Percentiles rank a stretch among this genome's conserved stretches.
Evolutionary conservation across 2,797 vertebrate genomes (phyloP).

Genomic region (Scolopax rusticola): DNA sequence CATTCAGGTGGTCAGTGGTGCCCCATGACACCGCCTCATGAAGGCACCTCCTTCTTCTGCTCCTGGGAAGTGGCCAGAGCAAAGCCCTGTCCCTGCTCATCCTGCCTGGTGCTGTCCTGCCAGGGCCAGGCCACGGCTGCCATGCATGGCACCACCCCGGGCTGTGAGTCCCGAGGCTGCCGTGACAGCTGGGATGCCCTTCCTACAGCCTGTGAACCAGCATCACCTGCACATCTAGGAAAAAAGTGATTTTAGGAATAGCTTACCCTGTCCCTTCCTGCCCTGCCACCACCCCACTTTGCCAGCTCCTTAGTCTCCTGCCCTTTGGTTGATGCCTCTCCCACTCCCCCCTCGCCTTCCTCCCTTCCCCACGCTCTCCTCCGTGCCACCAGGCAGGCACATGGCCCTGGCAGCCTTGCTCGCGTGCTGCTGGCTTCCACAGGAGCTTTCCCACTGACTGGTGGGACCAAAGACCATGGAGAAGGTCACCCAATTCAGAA

Average conservation of each 20-base stretch:
- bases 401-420: neutral
- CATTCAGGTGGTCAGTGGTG: neutral
- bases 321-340: neutral
- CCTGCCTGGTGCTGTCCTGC: neutral
- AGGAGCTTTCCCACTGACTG: neutral
- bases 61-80: neutral
- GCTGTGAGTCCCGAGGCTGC: neutral
- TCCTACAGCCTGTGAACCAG: neutral
- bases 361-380: neutral
- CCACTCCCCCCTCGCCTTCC: neutral
- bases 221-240: neutral
- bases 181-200: neutral
- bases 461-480: neutral
- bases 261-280: neutral
- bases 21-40: neutral
- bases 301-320: neutral
- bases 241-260: neutral
- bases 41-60: neutral
- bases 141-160: accelerated
- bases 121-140: neutral
- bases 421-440: accelerated
- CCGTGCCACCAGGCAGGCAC: neutral
- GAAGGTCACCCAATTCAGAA: neutral
- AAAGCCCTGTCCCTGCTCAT: neutral
- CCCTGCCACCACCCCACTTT: neutral